Evolutionary conservation across 1,140 invertebrate genomes (phyloP).

Genomic region (Tetraneura akinire): DNA sequence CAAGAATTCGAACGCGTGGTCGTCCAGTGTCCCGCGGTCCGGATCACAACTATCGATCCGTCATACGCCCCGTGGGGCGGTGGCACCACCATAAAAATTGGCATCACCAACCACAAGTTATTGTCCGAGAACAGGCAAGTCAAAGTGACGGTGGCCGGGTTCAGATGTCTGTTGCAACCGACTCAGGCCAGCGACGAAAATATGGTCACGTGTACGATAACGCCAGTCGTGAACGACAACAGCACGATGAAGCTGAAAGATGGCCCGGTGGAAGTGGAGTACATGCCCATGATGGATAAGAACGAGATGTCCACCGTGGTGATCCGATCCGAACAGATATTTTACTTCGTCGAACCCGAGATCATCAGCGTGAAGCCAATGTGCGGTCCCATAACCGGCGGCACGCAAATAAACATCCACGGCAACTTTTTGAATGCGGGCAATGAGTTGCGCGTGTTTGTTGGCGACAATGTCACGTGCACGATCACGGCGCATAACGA

Average conservation of each 20-base stretch:
- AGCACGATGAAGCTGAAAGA: conserved; percentile 62
- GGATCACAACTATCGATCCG: conserved; percentile 83
- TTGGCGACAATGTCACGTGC: conserved; percentile 88
- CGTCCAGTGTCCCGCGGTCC: conserved; percentile 85
- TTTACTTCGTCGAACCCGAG: conserved; percentile 83
- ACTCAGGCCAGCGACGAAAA: conserved; percentile 81
- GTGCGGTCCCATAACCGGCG: conserved; percentile 89
- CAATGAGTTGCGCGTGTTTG: conserved; percentile 83
- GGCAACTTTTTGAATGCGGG: conserved; percentile 94
- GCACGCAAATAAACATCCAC: conserved; percentile 83
- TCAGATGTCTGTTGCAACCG: conserved; percentile 84
- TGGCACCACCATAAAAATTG: conserved; percentile 94
- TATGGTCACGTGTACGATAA: conserved; percentile 56
- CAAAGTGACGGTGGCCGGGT: conserved; percentile 80
- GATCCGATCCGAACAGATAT: conserved; percentile 79
- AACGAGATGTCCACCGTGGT: conserved; percentile 82
- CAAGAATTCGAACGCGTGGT: conserved; percentile 60
- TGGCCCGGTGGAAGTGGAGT: conserved; percentile 78
- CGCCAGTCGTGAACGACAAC: neutral
- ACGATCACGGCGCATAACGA: conserved; percentile 75
- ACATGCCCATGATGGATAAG: neutral
- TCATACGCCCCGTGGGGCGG: conserved; percentile 86
- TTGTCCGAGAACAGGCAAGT: conserved; percentile 88
- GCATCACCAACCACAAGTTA: conserved; percentile 92
- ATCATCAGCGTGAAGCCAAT: conserved; percentile 81